Evolutionary conservation across 2,797 vertebrate genomes (phyloP).

Genomic region (Poeciliopsis turneri): DNA sequence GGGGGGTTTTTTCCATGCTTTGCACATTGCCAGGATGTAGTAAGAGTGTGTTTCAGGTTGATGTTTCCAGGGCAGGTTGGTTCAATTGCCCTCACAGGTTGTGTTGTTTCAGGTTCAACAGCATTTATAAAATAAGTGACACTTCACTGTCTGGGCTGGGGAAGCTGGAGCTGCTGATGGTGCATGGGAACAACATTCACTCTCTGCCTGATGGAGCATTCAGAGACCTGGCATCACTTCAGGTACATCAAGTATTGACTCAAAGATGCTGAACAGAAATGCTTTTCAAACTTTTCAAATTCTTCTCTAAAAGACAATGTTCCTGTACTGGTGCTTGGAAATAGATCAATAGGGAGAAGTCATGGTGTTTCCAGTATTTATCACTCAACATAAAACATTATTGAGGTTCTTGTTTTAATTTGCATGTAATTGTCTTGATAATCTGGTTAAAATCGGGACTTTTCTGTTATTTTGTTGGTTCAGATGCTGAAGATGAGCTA

Average conservation of each 20-base stretch:
- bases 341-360: too few relatives aligned
- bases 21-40: not conserved
- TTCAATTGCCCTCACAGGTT: not conserved
- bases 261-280: too few relatives aligned
- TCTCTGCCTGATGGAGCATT: slow-evolving; percentile 85
- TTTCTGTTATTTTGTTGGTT: not conserved
- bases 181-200: slow-evolving; percentile 93
- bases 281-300: too few relatives aligned
- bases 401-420: not conserved
- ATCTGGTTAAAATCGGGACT: not conserved
- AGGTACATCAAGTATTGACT: slow-evolving; percentile 76
- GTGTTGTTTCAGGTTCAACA: slow-evolving; percentile 86
- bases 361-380: not conserved
- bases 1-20: not conserved
- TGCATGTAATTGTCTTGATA: not conserved
- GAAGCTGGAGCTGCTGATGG: slow-evolving; percentile 89
- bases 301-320: too few relatives aligned
- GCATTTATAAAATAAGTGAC: slow-evolving; percentile 84
- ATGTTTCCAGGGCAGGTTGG: not conserved
- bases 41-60: not conserved
- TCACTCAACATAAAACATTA: not conserved
- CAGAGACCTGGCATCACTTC: slow-evolving; percentile 86
- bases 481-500: slow-evolving; percentile 97
- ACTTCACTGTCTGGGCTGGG: slow-evolving; percentile 84
- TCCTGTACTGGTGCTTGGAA: too few relatives aligned